Base-by-base conservation (phyloP, 2,888 invertebrate genomes). In the Stenoptilia bipunctidactyla region DNA sequence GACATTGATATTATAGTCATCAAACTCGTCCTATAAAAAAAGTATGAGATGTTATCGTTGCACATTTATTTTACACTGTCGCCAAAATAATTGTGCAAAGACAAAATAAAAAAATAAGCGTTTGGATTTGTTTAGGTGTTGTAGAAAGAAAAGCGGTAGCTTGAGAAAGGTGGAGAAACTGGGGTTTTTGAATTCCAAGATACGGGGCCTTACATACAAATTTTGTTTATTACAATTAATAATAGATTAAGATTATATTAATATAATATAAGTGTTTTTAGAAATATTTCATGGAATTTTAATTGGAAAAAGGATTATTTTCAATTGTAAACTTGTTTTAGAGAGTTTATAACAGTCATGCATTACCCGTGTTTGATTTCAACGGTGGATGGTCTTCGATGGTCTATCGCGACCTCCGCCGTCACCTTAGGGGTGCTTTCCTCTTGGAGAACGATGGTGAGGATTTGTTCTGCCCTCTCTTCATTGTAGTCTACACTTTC, bases 401-500 rank as follows among this genome's bases (percentile, higher is more conserved):
- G n/a, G 20, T 8, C 8, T 20, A 8, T 20, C 20, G 20, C 61
- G 6, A 59, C 39, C 37, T 71, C 67, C 6, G 45, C n/a, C 27
- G 47, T 34, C 10, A 49, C 48, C 46, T 67, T 70, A 0, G 70
- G 72, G 0, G 57, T 39, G 1, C 62, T 61, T 14, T 92, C 92
- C 53, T 92, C 92, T 45, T 88, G 83, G 6, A 88, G 74, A 64
- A 91, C 91, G 20, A 90, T 90, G 50, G 88, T 84, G 39, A 96
- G 76, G 48, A 96, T 92, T 65, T 92, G 91, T 49, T 88, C 89
- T 0, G 95, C 93, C 40, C 91, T 86, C 40, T 90, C 90, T 63
- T 94, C 93, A 48, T 94, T 91, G 69, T 90, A 96, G 58, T 92
- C 90, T 0, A 94, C 94, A 58, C 94, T 94, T 57, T 97, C 96